These are phyloP conservation scores for Oriolus oriolus DNA, from an alignment of 2,113 vertebrate genomes.

Conservation along the genomic window DNA sequence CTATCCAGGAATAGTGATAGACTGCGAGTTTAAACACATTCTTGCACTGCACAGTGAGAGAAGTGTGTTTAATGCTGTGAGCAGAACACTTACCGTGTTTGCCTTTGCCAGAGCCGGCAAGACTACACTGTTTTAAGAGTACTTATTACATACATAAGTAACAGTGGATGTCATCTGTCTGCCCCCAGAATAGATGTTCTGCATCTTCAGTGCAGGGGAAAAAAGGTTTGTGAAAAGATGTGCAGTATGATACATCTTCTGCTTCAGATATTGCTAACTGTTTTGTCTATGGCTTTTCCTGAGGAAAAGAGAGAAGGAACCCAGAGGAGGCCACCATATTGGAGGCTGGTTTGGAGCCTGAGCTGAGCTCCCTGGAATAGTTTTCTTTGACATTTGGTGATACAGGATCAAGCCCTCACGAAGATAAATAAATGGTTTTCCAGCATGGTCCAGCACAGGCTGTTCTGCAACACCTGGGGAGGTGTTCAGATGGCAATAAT, in stretches of 20 bases:
- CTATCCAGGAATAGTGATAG: constrained; percentile 38
- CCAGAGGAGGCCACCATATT: not conserved
- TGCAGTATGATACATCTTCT: not conserved
- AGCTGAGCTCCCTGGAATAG: not conserved
- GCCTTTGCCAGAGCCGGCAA: not conserved
- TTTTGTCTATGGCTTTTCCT: not conserved
- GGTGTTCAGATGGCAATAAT: not conserved
- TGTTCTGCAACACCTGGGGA: not conserved
- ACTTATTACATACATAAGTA: not conserved
- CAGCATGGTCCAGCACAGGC: not conserved
- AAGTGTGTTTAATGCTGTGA: constrained; percentile 9
- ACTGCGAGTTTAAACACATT: constrained; percentile 36
- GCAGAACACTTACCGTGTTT: constrained; percentile 1
- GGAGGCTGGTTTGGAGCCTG: not conserved
- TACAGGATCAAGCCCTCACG: not conserved
- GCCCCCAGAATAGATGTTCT: not conserved
- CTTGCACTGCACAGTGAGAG: not conserved
- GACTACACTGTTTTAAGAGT: not conserved
- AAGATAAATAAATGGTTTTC: not conserved
- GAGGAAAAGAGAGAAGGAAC: not conserved
- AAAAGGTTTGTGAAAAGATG: not conserved
- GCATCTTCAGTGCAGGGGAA: not conserved
- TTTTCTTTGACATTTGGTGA: not conserved
- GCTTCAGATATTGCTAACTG: not conserved
- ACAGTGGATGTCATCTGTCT: not conserved